Evolutionary conservation across 2,888 invertebrate species (phyloP).

Genomic region (Habrosyne pyritoides): DNA sequence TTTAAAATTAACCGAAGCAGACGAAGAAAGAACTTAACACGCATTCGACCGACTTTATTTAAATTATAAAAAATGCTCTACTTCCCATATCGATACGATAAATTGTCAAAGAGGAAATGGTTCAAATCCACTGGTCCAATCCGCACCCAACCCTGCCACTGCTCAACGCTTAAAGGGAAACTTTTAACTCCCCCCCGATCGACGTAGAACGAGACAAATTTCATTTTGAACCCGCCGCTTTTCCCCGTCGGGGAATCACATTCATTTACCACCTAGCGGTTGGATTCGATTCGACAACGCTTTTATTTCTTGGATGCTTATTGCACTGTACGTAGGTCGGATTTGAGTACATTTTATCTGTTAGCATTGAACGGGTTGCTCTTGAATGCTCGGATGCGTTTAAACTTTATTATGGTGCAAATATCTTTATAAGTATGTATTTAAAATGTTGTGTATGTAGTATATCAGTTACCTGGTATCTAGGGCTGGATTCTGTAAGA

Average conservation of each 20-base stretch:
- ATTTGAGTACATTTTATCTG: slow-evolving; percentile 14
- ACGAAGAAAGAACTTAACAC: no score
- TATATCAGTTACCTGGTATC: no score
- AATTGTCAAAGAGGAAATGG: neutral
- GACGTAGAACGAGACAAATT: slow-evolving; percentile 26
- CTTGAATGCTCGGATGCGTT: slow-evolving; percentile 17
- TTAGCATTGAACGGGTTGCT: slow-evolving; percentile 16
- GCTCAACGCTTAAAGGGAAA: slow-evolving; percentile 21
- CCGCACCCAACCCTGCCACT: neutral
- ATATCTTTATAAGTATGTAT: slow-evolving; percentile 24
- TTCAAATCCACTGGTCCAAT: neutral
- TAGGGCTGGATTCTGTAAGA: no score
- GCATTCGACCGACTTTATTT: neutral
- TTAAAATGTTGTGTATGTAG: no score
- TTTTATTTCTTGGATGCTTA: slow-evolving; percentile 23
- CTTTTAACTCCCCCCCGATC: slow-evolving; percentile 26
- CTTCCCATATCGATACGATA: neutral
- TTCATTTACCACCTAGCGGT: slow-evolving; percentile 27
- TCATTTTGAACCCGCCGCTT: slow-evolving; percentile 18
- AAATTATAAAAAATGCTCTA: neutral
- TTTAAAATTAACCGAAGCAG: no score
- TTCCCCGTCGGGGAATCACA: slow-evolving; percentile 22
- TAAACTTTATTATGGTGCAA: no score
- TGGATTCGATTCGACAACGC: slow-evolving; percentile 30
- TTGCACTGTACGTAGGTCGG: slow-evolving; percentile 17